A percentile compares a stretch with the other conserved stretches of the same genome.
phyloP scores from a whole-genome alignment of 2,888 invertebrate genomes.

The Therioaphis trifolii region DNA sequence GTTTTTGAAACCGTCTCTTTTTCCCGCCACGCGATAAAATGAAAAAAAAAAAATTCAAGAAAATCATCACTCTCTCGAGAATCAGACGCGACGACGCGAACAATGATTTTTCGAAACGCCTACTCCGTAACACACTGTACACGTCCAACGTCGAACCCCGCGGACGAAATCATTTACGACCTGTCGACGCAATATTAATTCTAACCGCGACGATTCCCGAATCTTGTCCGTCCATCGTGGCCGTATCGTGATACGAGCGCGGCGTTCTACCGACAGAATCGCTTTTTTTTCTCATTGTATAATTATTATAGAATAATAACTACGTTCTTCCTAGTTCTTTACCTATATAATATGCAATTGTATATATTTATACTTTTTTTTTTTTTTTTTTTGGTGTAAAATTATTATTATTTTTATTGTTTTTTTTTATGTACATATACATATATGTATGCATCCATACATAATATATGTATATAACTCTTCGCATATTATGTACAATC shows the following conservation, averaged over 20 bases:
- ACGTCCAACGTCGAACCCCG: no score
- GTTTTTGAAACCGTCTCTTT: no score
- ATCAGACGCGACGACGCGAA: background rate
- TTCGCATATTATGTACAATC: slow-evolving; percentile 20
- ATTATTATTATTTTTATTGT: slow-evolving; percentile 1
- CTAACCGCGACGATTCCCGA: no score
- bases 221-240: no score
- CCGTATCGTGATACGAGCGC: no score
- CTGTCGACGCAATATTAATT: no score
- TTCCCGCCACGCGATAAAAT: no score
- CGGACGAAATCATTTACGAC: no score
- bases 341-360: slow-evolving; percentile 12
- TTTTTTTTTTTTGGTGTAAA: slow-evolving; percentile 30
- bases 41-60: background rate
- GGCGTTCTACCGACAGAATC: background rate
- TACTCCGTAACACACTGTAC: no score
- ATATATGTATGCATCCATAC: no score
- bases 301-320: background rate
- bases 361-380: slow-evolving; percentile 31
- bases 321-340: slow-evolving; percentile 52
- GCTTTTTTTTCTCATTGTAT: background rate
- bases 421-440: background rate
- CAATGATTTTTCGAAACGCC: background rate
- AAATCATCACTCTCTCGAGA: no score
- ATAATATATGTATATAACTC: background rate